Percentiles rank a stretch among this genome's conserved stretches.
Evolutionary conservation across 2,113 vertebrate genomes (phyloP).

Genomic region (Cochlearius cochlearius): DNA sequence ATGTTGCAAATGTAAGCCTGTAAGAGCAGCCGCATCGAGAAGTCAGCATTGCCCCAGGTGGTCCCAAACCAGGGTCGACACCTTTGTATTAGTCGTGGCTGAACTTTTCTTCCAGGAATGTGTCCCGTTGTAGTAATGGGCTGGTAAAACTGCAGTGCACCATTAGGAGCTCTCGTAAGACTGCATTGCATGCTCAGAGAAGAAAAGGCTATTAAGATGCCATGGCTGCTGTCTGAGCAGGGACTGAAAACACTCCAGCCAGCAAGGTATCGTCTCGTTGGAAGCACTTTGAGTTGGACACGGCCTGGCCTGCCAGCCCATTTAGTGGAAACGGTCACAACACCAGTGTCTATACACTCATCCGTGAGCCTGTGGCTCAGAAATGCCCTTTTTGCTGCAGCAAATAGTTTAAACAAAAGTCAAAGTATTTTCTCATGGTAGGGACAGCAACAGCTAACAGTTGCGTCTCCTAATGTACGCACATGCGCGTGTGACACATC

Average conservation of each 20-base stretch:
- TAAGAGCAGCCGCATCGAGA: neutral
- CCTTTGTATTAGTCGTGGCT: neutral
- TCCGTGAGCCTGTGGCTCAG: neutral
- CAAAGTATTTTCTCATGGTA: neutral
- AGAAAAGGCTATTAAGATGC: neutral
- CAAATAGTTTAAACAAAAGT: neutral
- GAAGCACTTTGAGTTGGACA: neutral
- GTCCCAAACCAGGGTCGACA: rapidly evolving
- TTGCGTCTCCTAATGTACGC: neutral
- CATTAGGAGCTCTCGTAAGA: neutral
- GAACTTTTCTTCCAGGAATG: neutral
- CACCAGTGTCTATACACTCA: neutral
- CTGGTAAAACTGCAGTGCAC: neutral
- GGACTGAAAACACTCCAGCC: neutral
- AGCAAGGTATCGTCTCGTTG: neutral
- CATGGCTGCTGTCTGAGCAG: neutral
- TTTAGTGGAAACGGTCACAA: no score
- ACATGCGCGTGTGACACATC: rapidly evolving
- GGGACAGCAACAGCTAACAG: neutral
- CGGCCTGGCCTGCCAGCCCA: neutral
- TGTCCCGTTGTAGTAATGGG: neutral
- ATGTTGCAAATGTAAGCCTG: neutral
- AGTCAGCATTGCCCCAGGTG: neutral
- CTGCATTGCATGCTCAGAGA: neutral
- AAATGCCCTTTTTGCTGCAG: neutral